Base-by-base conservation (phyloP, 2,888 invertebrate species). In the Lydus trimaculatus region DNA sequence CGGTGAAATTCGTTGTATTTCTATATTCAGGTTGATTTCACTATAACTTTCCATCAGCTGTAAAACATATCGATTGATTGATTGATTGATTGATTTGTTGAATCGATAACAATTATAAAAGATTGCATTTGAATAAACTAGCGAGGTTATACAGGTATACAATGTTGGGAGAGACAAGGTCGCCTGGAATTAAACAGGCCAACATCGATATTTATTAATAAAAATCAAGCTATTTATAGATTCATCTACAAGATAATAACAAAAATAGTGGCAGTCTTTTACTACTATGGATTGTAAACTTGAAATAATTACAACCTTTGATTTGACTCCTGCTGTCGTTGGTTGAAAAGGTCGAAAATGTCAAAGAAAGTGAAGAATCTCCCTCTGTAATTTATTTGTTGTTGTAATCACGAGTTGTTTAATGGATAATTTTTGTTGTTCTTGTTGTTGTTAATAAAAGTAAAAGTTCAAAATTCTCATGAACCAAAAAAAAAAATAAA, bases 21-120 rank as follows among this genome's bases (percentile, higher is more conserved):
- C 43, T 43, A 62, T 48, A 67, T 63, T 58, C 25, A 59, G 67
- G 64, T 67, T 61, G 60, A 69, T 69, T 69, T 69, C n/a, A n/a
- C 68, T n/a, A n/a, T 48, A 62, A 69, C 68, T 69, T 69, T 69
- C 68, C 61, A 65, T 33, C 65, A 62, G 65, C 17, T 67, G 33
- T 61, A 61, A 43, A 67, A 15, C 33, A 15, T 4, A 36, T 36
- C 33, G 36, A 65, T 62, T 58, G 36, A 39, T 15, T 31, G 17
- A 36, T 20, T 13, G 39, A 31, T 33, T n/a, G 33, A 60, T 39
- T 25, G 39, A 33, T 23, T 65, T 11, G 43, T 52, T 64, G 15
- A 33, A 31, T 3, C n/a, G 17, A 43, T n/a, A 7, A 8, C 31
- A 20, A 52, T 61, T 20, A 20, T 52, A 52, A 2, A 13, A 9